phyloP scores from a whole-genome alignment of 2,797 vertebrate genomes.

The Tapirus indicus region DNA sequence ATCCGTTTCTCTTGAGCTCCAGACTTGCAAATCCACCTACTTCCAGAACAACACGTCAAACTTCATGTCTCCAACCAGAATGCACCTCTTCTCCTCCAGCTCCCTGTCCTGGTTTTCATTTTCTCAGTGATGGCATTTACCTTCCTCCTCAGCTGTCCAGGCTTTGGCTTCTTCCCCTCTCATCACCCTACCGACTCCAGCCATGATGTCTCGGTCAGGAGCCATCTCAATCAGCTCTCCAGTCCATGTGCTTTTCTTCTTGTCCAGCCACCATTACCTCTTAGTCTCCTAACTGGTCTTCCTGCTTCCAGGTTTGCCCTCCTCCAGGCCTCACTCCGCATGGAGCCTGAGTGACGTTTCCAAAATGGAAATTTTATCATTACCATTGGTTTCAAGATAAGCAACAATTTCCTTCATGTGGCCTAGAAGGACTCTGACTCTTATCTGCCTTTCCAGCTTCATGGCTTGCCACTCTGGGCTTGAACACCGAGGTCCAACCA shows the following conservation, averaged over 20 bases:
- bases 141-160: neutral
- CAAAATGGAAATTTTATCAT: neutral
- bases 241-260: neutral
- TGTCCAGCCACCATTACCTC: neutral
- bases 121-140: neutral
- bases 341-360: neutral
- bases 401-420: neutral
- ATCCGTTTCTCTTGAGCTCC: neutral
- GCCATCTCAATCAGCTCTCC: neutral
- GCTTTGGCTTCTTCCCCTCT: neutral
- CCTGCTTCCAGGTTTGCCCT: neutral
- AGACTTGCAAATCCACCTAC: neutral
- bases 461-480: neutral
- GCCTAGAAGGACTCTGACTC: neutral
- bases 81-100: neutral
- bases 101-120: neutral
- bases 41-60: neutral
- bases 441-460: neutral
- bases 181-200: neutral
- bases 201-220: neutral
- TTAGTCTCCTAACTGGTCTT: neutral
- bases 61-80: neutral
- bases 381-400: neutral
- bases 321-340: neutral
- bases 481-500: neutral